Conservation (phyloP, 2,888 invertebrate genomes). For the Phengaris arion region DNA sequence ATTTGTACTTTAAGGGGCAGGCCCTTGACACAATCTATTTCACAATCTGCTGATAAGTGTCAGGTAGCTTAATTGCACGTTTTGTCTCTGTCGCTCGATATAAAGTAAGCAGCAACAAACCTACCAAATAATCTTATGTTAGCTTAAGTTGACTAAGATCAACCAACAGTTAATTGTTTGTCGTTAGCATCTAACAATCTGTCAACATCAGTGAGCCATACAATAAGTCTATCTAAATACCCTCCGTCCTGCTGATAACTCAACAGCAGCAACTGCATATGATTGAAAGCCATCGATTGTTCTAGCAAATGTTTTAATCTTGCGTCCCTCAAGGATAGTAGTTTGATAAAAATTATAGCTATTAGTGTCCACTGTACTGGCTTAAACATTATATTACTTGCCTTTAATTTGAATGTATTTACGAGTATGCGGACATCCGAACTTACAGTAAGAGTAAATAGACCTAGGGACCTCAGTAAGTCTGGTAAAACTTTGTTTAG, state of each 20-base stretch:
- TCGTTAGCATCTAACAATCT: constrained; percentile 64
- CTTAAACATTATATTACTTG: constrained; percentile 86
- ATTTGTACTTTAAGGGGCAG: no score
- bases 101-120: no score
- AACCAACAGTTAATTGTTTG: constrained; percentile 56
- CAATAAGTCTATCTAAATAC: constrained; percentile 71
- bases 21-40: no score
- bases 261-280: constrained; percentile 69
- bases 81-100: no score
- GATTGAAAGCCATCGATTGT: constrained; percentile 58
- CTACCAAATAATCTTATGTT: no score
- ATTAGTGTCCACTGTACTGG: constrained; percentile 85
- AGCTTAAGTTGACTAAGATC: background rate
- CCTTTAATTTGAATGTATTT: constrained; percentile 83
- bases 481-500: constrained; percentile 82
- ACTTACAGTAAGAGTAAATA: constrained; percentile 60
- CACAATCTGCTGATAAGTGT: no score
- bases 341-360: constrained; percentile 83
- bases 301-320: constrained; percentile 54
- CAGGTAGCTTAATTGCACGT: no score
- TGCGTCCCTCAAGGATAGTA: constrained; percentile 70
- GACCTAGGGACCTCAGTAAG: constrained; percentile 72
- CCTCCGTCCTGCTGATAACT: constrained; percentile 74
- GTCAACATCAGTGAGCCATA: constrained; percentile 74
- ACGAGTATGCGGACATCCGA: constrained; percentile 76